Evolutionary conservation across 1,140 invertebrate genomes (phyloP).

Genomic region (Coenobita brevimanus): DNA sequence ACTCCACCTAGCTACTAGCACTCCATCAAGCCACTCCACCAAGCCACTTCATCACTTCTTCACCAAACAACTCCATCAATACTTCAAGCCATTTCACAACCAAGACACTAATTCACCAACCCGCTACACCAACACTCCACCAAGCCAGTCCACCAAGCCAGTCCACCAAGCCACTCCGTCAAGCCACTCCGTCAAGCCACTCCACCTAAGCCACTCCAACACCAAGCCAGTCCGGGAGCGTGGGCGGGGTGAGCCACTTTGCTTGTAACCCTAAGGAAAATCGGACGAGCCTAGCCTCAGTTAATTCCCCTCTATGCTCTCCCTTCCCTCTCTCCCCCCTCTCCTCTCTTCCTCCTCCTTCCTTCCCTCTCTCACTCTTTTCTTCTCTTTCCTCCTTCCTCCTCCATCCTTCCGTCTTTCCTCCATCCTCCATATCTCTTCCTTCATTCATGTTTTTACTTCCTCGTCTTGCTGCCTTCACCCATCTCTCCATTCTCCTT

Average conservation of each 20-base stretch:
- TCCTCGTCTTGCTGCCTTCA: background rate
- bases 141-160: background rate
- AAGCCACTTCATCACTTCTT: background rate
- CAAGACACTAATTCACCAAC: background rate
- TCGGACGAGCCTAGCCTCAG: background rate
- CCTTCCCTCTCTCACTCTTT: constrained; percentile 14
- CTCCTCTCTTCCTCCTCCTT: background rate
- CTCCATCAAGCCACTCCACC: background rate
- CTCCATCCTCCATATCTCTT: background rate
- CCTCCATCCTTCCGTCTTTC: background rate
- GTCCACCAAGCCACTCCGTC: no score
- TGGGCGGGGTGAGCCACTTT: background rate
- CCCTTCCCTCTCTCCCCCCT: background rate
- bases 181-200: background rate
- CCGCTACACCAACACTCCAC: background rate
- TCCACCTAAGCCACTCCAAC: background rate
- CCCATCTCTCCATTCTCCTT: no score
- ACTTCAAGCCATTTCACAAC: background rate
- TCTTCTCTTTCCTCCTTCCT: background rate
- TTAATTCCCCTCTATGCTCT: background rate
- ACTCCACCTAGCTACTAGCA: background rate
- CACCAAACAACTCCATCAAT: background rate
- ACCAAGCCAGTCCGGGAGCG: background rate
- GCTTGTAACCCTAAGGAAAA: constrained; percentile 34
- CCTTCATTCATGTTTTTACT: background rate